Percentiles rank a stretch among this genome's conserved stretches.
These are phyloP conservation scores for Temnothorax nylanderi DNA, from an alignment of 1,140 invertebrate species.

Conservation along the genomic window DNA sequence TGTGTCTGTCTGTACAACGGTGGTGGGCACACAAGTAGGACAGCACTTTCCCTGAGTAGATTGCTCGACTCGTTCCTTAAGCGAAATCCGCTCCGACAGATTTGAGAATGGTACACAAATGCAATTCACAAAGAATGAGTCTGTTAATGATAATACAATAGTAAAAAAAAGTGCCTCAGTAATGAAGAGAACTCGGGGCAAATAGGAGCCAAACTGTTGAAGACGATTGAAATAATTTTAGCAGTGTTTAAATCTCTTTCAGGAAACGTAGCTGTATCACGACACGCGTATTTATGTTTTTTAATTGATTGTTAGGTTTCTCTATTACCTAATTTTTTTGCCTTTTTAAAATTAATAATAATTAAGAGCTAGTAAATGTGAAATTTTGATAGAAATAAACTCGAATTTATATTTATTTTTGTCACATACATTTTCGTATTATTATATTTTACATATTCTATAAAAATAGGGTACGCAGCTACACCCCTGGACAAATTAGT, in stretches of 20 bases:
- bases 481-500: background rate
- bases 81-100: conserved; percentile 28
- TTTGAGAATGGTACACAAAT: background rate
- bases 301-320: background rate
- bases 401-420: background rate
- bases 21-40: conserved; percentile 61
- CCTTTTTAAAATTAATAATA: background rate
- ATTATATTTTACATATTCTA: background rate
- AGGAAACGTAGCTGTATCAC: background rate
- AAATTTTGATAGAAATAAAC: background rate
- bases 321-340: background rate
- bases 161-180: background rate
- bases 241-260: background rate
- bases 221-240: background rate
- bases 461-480: background rate
- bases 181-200: background rate
- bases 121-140: background rate
- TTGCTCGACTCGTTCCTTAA: conserved; percentile 54
- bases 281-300: background rate
- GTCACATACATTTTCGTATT: background rate
- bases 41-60: conserved; percentile 65
- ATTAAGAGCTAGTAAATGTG: background rate
- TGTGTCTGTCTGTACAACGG: conserved; percentile 33
- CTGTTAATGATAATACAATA: background rate
- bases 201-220: background rate